These are phyloP conservation scores for Vultur gryphus DNA, from an alignment of 2,797 vertebrate species.

Conservation along the genomic window DNA sequence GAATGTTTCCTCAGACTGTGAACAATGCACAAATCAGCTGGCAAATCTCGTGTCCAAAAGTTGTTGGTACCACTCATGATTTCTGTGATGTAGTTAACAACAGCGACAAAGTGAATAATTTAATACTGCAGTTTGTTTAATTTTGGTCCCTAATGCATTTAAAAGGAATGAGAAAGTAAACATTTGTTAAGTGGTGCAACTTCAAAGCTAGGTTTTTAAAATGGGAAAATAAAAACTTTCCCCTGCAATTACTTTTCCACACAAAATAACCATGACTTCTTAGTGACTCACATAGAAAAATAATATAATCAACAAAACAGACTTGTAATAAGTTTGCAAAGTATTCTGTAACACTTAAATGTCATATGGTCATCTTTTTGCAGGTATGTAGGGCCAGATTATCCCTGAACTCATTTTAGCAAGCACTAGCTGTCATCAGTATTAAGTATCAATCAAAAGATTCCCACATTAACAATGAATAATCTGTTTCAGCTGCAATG, in stretches of 20 bases:
- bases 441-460: neutral
- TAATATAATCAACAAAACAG: neutral
- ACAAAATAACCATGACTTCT: neutral
- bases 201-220: neutral
- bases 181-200: neutral
- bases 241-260: neutral
- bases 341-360: neutral
- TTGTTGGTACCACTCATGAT: neutral
- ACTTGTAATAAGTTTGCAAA: neutral
- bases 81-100: neutral
- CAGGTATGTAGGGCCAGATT: neutral
- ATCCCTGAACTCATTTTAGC: neutral
- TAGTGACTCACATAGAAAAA: neutral
- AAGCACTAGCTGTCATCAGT: neutral
- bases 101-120: neutral
- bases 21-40: neutral
- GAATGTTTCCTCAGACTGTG: neutral
- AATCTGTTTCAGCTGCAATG: neutral
- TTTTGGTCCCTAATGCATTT: neutral
- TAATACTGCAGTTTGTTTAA: neutral
- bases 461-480: neutral
- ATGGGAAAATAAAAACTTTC: neutral
- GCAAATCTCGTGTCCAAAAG: neutral
- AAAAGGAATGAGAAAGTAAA: neutral
- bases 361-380: neutral